A percentile compares a stretch with the other conserved stretches of the same genome.
phyloP scores from a whole-genome alignment of 1,140 invertebrate species.

The Chrysoperla carnea region DNA sequence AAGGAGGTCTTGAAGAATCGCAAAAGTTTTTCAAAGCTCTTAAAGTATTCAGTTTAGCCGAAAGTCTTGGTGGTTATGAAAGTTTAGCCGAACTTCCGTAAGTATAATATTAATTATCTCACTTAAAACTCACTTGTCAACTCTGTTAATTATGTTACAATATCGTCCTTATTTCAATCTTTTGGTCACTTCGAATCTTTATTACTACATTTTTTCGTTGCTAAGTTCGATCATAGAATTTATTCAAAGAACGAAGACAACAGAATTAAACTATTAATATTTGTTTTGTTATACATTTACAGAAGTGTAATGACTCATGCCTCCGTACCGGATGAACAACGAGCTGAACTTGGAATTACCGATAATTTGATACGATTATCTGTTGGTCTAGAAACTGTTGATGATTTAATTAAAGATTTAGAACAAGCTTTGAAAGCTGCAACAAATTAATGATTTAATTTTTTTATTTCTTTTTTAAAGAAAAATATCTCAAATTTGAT shows the following conservation, averaged over 20 bases:
- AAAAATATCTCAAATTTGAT: no score
- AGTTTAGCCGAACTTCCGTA: conserved; percentile 76
- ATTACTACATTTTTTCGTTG: no score
- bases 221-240: no score
- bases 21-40: conserved; percentile 57
- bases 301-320: conserved; percentile 66
- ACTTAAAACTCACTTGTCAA: no score
- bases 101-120: conserved; percentile 23
- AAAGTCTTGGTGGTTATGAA: conserved; percentile 91
- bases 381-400: conserved; percentile 74
- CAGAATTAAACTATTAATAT: conserved; percentile 4
- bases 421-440: conserved; percentile 47
- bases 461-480: no score
- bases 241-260: no score
- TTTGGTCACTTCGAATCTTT: no score
- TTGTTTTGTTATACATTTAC: conserved; percentile 6
- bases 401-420: conserved; percentile 80
- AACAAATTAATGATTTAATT: no score
- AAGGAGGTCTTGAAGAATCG: conserved; percentile 58
- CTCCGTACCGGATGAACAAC: conserved; percentile 51
- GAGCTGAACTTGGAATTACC: conserved; percentile 61
- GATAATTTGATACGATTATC: conserved; percentile 80
- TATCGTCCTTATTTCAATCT: no score
- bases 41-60: conserved; percentile 78
- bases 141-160: no score